These are phyloP conservation scores for Pammene fasciana DNA, from an alignment of 2,888 invertebrate genomes.

Conservation along the genomic window DNA sequence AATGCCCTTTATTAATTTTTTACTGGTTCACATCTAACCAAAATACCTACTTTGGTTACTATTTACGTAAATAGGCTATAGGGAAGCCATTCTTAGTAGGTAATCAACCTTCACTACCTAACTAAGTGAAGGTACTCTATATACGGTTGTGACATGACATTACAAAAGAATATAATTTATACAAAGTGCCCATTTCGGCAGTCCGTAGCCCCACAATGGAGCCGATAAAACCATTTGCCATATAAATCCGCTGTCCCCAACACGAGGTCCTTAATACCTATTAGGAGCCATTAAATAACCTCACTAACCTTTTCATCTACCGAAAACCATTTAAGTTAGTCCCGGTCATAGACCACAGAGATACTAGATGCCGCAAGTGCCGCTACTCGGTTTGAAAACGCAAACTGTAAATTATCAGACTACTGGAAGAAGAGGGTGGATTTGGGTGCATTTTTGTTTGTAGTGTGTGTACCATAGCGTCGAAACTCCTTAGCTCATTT, in stretches of 20 bases:
- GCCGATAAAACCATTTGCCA: slow-evolving; percentile 23
- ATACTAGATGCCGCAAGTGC: not conserved
- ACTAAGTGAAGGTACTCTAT: not conserved
- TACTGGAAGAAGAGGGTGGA: too few species aligned
- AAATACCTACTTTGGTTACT: too few species aligned
- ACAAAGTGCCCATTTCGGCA: slow-evolving; percentile 17
- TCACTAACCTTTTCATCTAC: slow-evolving; percentile 60
- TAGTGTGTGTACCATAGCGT: too few species aligned
- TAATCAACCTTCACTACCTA: too few species aligned
- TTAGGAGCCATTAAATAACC: slow-evolving; percentile 57
- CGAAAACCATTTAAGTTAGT: slow-evolving; percentile 67
- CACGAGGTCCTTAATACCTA: slow-evolving; percentile 47
- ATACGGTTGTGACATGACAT: slow-evolving; percentile 15
- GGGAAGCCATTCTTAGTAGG: too few species aligned
- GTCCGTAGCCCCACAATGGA: slow-evolving; percentile 16
- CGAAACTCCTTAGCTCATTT: too few species aligned
- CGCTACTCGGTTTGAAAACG: too few species aligned
- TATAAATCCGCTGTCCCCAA: slow-evolving; percentile 29
- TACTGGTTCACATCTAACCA: too few species aligned
- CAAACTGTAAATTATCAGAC: too few species aligned
- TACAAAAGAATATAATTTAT: slow-evolving; percentile 20
- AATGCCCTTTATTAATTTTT: too few species aligned
- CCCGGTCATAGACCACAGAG: slow-evolving; percentile 35
- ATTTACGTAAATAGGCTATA: too few species aligned
- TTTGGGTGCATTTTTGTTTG: too few species aligned